A percentile compares a stretch with the other conserved stretches of the same genome.
Conservation (phyloP, 2,113 vertebrate species). For the Thryonomys swinderianus region DNA sequence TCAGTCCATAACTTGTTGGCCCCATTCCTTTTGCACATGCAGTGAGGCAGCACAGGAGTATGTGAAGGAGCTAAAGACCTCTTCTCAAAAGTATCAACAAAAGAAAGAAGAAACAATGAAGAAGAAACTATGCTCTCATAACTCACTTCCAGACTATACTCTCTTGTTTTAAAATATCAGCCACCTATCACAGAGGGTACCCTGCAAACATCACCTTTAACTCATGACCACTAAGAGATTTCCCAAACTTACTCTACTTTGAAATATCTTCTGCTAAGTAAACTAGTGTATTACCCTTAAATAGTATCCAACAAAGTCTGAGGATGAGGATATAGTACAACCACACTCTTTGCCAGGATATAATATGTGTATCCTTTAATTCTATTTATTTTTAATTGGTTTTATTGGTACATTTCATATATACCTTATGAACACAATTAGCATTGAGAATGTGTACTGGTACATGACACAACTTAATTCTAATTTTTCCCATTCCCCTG, state of each 20-base stretch:
- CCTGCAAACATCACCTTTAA: not conserved
- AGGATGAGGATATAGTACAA: not conserved
- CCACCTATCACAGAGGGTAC: rapidly evolving
- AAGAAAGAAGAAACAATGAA: not conserved
- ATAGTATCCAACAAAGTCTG: not conserved
- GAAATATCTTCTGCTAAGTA: not conserved
- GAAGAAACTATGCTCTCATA: not conserved
- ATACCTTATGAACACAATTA: too few relatives aligned
- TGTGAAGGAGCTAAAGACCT: not conserved
- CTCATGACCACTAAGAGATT: too few relatives aligned
- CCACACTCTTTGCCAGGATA: not conserved
- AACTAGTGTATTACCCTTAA: not conserved
- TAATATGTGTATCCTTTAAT: not conserved
- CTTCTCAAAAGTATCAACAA: not conserved
- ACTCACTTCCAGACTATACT: not conserved
- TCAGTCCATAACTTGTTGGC: not conserved
- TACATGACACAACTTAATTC: too few relatives aligned
- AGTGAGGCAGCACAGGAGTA: not conserved
- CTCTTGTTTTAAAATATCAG: not conserved
- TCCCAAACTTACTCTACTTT: not conserved
- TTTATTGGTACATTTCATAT: too few relatives aligned
- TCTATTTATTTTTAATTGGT: not conserved
- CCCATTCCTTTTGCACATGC: not conserved
- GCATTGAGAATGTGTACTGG: too few relatives aligned
- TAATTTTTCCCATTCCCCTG: too few relatives aligned